Evolutionary conservation across 2,888 invertebrate species (phyloP), one percentile per base, ranked within the genome.

Genomic region (Sarcophaga variegata): DNA sequence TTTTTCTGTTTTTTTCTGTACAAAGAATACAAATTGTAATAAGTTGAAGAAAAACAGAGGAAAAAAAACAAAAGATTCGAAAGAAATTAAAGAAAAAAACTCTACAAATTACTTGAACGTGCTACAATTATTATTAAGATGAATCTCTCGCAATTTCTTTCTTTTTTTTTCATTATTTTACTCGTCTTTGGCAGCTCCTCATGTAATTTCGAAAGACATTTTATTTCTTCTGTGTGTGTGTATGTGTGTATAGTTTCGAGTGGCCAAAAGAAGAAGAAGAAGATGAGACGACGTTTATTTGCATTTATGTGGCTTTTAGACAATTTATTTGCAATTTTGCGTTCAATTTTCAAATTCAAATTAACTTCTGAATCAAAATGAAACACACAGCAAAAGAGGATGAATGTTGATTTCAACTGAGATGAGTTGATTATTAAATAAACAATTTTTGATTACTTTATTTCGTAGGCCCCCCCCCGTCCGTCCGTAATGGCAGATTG

Each of bases 51-150:
- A 70, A 63, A 14, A 17, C 11, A 22, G 63, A 67, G 75, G 11
- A 84, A 71, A 63, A 66, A 54, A 17, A 22, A 59, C 27, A 47
- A 54, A 17, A 54, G 17, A 54, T 54, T 54, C 14, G 54, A 54
- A 54, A 54, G 17, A 17, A 63, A 76, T 66, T 66, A 76, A 66
- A 27, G 11, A 63, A 25, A 54, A 54, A 54, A 54, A 54, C 17
- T 0, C 17, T 54, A 12, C 17, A 89, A 89, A 88, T 89, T 89
- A 87, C 85, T 66, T 83, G 85, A 88, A 89, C 89, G 89, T 89
- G 89, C 83, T 80, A 88, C 88, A 89, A 89, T 89, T 87, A 88
- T 86, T 86, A 84, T 85, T 82, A 77, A 84, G 63, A 76, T 77
- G 59, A 69, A 74, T 77, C 59, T 72, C 60, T 69, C n/a, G 14